phyloP scores from a whole-genome alignment of 1,140 invertebrate genomes.

The Leguminivora glycinivorella region DNA sequence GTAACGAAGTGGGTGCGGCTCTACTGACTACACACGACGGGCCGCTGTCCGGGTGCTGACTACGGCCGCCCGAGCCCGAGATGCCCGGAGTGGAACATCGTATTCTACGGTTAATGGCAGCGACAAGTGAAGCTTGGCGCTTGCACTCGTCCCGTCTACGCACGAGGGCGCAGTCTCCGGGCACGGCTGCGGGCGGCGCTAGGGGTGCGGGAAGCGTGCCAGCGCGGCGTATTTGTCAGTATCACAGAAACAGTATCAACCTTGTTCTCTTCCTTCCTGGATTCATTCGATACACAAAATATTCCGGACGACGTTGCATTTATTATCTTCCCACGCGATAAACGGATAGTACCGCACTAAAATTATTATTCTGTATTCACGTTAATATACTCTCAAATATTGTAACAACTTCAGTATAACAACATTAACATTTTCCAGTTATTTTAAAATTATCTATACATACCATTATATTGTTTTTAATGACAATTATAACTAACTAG shows the following conservation, averaged over 20 bases:
- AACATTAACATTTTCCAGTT: constrained; percentile 76
- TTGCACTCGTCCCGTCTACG: constrained; percentile 18
- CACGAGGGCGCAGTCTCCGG: not conserved
- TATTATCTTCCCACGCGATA: constrained; percentile 63
- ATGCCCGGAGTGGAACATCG: too few species aligned
- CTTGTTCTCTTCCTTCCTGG: constrained; percentile 31
- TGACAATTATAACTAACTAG: constrained; percentile 60
- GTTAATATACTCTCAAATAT: constrained; percentile 79
- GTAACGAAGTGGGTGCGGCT: constrained; percentile 33
- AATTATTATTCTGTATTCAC: constrained; percentile 63
- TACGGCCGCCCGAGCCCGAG: constrained; percentile 25
- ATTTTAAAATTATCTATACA: constrained; percentile 65
- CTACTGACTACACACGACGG: constrained; percentile 29
- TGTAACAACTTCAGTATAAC: constrained; percentile 80
- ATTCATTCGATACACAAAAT: constrained; percentile 29
- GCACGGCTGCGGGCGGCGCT: constrained; percentile 11
- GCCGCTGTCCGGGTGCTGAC: constrained; percentile 10
- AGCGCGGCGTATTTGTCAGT: constrained; percentile 40
- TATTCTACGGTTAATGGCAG: too few species aligned
- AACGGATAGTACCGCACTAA: constrained; percentile 61
- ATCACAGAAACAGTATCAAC: constrained; percentile 58
- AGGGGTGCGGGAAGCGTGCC: constrained; percentile 31
- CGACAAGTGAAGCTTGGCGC: too few species aligned
- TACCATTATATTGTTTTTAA: constrained; percentile 56
- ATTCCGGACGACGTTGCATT: constrained; percentile 44